Conservation (phyloP, 2,113 vertebrate genomes). For the Gracilinanus agilis region DNA sequence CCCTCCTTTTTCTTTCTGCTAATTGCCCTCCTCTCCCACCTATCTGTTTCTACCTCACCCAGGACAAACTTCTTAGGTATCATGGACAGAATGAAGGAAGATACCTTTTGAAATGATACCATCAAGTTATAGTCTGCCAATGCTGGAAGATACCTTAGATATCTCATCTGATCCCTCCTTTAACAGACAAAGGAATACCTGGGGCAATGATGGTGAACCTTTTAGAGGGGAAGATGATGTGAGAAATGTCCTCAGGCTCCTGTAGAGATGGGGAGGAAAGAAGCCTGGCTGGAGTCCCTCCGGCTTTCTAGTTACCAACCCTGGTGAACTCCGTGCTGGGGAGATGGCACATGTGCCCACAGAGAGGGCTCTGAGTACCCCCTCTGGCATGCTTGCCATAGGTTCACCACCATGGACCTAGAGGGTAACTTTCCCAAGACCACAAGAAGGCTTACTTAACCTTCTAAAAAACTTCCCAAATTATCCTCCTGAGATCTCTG, state of each 20-base stretch:
- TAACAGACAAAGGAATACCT: not conserved
- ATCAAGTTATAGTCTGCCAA: not conserved
- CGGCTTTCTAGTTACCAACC: too few species aligned
- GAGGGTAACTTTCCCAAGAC: not conserved
- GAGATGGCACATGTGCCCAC: too few species aligned
- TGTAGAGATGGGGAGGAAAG: too few species aligned
- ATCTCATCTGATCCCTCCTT: not conserved
- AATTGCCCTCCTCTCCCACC: not conserved
- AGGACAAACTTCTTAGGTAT: not conserved
- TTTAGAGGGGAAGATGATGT: too few species aligned
- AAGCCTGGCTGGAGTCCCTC: too few species aligned
- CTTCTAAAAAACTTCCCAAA: not conserved
- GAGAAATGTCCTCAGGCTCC: too few species aligned
- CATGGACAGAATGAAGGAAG: not conserved
- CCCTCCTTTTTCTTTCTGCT: not conserved
- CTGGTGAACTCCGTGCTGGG: too few species aligned
- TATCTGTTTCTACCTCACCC: not conserved
- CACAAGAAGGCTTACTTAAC: not conserved
- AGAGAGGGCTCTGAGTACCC: too few species aligned
- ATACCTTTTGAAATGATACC: not conserved
- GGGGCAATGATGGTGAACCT: too few species aligned
- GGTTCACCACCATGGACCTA: too few species aligned
- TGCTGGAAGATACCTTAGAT: not conserved
- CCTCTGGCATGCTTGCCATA: too few species aligned
- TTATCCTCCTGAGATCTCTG: not conserved